phyloP scores from a whole-genome alignment of 2,797 vertebrate genomes.

The Channallabes apus region DNA sequence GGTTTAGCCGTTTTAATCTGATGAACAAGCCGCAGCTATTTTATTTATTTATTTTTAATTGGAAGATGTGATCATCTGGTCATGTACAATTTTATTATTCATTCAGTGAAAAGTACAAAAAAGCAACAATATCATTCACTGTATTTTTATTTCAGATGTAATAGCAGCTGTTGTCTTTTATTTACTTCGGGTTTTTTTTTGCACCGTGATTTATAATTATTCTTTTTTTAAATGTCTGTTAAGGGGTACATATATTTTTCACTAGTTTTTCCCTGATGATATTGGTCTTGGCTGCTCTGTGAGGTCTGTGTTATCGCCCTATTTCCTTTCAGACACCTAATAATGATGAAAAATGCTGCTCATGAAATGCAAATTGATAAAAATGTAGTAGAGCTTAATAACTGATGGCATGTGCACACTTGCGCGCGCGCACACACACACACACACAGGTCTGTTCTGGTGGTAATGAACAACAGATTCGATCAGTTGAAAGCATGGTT shows the following conservation, averaged over 20 bases:
- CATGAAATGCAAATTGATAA: not conserved
- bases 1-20: slow-evolving; percentile 4
- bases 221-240: not conserved
- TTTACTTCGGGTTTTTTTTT: not conserved
- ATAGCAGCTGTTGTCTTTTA: not conserved
- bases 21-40: slow-evolving; percentile 6
- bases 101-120: not conserved
- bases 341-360: too few relatives aligned
- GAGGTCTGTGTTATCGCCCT: not conserved
- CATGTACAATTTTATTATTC: not conserved
- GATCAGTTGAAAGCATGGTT: slow-evolving; percentile 61
- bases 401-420: slow-evolving; percentile 9
- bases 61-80: not conserved
- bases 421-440: not conserved
- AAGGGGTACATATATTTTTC: not conserved
- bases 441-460: slow-evolving; percentile 50
- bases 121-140: not conserved
- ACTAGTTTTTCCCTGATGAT: not conserved
- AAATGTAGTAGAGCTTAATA: not conserved
- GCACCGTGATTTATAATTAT: too few relatives aligned
- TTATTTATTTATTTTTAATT: not conserved
- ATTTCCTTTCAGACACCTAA: not conserved
- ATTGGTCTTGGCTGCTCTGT: not conserved
- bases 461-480: slow-evolving; percentile 67
- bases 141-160: not conserved